Evolutionary conservation across 2,113 vertebrate species (phyloP).

Genomic region (Caranx melampygus): DNA sequence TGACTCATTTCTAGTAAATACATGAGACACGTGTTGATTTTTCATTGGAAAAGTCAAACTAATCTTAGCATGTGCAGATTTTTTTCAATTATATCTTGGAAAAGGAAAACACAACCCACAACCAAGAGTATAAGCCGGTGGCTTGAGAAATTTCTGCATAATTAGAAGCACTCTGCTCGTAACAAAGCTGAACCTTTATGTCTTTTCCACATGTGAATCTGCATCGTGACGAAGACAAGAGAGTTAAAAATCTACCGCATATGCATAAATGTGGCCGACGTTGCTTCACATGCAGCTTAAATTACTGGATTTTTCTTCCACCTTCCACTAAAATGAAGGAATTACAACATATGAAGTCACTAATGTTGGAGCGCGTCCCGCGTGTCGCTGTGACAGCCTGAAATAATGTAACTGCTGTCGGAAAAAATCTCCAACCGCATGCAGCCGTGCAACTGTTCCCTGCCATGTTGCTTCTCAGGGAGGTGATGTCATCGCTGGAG

Average conservation of each 20-base stretch:
- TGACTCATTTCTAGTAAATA: no score
- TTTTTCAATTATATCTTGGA: not conserved
- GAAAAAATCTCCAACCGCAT: slow-evolving; percentile 28
- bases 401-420: slow-evolving; percentile 30
- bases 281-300: not conserved
- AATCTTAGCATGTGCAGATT: not conserved
- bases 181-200: not conserved
- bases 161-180: not conserved
- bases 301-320: not conserved
- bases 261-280: not conserved
- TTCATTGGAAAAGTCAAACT: no score
- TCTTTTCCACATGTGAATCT: not conserved
- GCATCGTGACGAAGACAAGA: not conserved
- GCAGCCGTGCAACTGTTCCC: slow-evolving; percentile 49
- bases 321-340: not conserved
- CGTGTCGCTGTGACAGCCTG: slow-evolving; percentile 14
- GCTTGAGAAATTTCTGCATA: no score
- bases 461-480: slow-evolving; percentile 55
- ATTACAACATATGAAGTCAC: slow-evolving; percentile 5
- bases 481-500: slow-evolving; percentile 75
- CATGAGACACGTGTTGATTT: no score
- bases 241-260: not conserved
- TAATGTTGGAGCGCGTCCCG: not conserved
- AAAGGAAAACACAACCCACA: not conserved
- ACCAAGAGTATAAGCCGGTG: no score